phyloP scores from a whole-genome alignment of 2,888 invertebrate species.

The Polyploca ridens region DNA sequence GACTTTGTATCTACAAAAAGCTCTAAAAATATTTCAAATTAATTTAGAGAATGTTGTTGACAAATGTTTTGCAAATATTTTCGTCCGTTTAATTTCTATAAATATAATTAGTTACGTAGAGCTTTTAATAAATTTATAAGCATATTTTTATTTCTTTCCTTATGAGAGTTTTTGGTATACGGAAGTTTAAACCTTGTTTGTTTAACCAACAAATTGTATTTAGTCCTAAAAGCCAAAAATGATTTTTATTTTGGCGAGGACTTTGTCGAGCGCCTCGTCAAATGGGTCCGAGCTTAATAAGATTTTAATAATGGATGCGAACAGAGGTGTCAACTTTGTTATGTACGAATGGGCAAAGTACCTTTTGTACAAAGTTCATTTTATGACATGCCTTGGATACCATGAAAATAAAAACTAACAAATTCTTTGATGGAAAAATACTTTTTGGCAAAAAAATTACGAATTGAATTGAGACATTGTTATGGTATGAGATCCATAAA shows the following conservation, averaged over 20 bases:
- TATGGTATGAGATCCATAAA: too few species aligned
- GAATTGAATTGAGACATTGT: too few species aligned
- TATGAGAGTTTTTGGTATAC: neutral
- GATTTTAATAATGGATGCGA: constrained; percentile 62
- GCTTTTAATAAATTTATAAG: neutral
- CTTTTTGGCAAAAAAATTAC: too few species aligned
- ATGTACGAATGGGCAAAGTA: constrained; percentile 15
- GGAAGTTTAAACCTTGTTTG: constrained; percentile 11
- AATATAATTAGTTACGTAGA: too few species aligned
- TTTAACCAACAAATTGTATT: constrained; percentile 27
- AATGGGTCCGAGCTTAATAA: constrained; percentile 51
- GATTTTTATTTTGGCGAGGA: constrained; percentile 41
- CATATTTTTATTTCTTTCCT: neutral
- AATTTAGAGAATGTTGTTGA: neutral
- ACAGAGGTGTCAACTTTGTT: constrained; percentile 46
- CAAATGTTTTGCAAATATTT: too few species aligned
- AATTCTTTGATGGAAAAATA: neutral
- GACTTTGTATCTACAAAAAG: too few species aligned
- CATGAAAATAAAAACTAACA: neutral
- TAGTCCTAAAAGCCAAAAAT: constrained; percentile 29
- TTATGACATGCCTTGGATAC: neutral
- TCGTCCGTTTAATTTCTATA: too few species aligned
- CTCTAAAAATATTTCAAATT: neutral
- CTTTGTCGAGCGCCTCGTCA: constrained; percentile 41
- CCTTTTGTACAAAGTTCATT: constrained; percentile 15